Conservation (phyloP, 2,888 invertebrate genomes). For the Nephrotoma appendiculata region DNA sequence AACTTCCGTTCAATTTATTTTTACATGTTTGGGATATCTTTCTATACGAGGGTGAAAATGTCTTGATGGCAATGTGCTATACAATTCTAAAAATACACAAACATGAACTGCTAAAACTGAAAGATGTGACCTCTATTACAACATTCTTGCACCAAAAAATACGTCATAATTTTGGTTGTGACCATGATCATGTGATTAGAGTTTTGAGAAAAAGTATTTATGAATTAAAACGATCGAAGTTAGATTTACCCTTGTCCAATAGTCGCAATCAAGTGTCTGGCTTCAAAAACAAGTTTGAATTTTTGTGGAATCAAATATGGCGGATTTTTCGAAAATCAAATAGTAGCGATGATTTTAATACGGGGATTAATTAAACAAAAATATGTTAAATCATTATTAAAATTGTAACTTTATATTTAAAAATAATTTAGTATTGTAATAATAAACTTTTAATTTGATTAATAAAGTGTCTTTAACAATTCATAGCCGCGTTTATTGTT, state of each 20-base stretch:
- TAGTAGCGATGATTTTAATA: not conserved
- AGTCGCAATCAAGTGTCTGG: not conserved
- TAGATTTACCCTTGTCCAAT: conserved; percentile 71
- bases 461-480: too few relatives aligned
- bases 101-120: conserved; percentile 59
- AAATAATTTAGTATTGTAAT: too few relatives aligned
- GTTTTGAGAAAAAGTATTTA: conserved; percentile 74
- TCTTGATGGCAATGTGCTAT: conserved; percentile 90
- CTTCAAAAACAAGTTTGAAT: not conserved
- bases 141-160: conserved; percentile 70
- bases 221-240: conserved; percentile 68
- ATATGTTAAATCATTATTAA: too few relatives aligned
- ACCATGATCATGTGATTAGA: conserved; percentile 81
- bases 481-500: too few relatives aligned
- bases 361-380: not conserved
- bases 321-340: not conserved
- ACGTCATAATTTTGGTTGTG: conserved; percentile 83
- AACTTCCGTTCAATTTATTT: conserved; percentile 79
- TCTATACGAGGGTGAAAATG: conserved; percentile 85
- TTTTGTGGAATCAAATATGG: not conserved
- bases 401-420: too few relatives aligned
- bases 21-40: conserved; percentile 96
- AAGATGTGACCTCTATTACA: conserved; percentile 77
- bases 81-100: conserved; percentile 90
- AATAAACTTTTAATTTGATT: too few relatives aligned